Base-by-base conservation (phyloP, 1,140 invertebrate genomes). In the Spodoptera litura region DNA sequence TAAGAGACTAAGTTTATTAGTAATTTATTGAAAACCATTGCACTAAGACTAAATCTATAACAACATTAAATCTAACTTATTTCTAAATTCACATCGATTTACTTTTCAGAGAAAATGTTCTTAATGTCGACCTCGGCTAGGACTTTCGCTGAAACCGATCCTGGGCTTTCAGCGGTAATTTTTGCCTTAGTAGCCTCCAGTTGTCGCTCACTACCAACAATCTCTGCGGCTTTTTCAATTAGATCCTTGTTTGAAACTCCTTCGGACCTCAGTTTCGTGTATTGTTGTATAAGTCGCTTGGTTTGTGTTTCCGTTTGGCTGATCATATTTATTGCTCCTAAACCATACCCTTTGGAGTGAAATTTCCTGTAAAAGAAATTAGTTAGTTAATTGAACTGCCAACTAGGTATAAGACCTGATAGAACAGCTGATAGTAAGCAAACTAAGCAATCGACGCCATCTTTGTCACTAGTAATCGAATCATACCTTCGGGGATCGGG, bases 271-370 rank as follows among this genome's bases (percentile, higher is more conserved):
- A 97, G 83, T 73, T 95, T 91, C 10, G 95, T 88, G 83, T 96
- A 96, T 49, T 95, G 95, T 52, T 95, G 88, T 4, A 97, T 85
- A 83, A 97, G 96, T 74, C 92, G 94, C 89, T 96, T 96, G 4
- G 95, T 95, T 79, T 95, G 91, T 0, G 96, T 95, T 82, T 92
- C 89, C 13, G 92, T 91, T 2, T 88, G 85, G 83, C 91, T 95
- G 10, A 91, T 81, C 55, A 97, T 88, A 79, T 95, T 95, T 10
- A 95, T 90, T 0, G 90, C 87, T 55, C 95, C 95, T 53, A 95
- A 82, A 25, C 95, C 92, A 76, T 90, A 95, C 31, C 95, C 94
- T 55, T 95, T 91, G 58, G 95, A 95, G 78, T 97, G 96, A 74
- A 96, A 96, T 87, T 96, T 95, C 25, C 97, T 97, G 86, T 51